Evolutionary conservation across 2,888 invertebrate genomes (phyloP), one percentile per base, ranked within the genome.

Genomic region (Lasiommata megera): DNA sequence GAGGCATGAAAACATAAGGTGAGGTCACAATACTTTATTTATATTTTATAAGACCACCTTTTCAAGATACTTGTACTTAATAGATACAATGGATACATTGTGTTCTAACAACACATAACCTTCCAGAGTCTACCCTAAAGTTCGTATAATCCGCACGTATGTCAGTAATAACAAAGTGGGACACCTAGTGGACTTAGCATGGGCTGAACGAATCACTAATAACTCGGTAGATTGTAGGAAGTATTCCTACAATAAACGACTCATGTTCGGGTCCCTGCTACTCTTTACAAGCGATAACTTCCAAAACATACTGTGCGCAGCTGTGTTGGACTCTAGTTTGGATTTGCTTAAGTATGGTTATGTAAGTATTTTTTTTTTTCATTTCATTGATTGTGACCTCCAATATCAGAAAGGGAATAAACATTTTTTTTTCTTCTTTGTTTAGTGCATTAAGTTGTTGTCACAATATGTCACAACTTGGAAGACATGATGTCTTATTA

Each of bases 241-340:
- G 52, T 80, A 77, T 61, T 69, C 73, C 0, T 66, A 69, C 55
- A 80, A 70, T 60, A 94, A 93, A 67, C 84, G 93, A 58, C 92
- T 96, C 18, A 93, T 95, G 85, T 93, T 85, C 72, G 96, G 96
- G 0, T 93, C 95, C 0, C 80, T 97, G 14, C 76, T 97, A 0
- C 93, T 95, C 56, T 93, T 97, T 47, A 95, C 95, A 0, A 82
- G 82, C 28, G 93, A 95, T 72, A 87, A 93, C 56, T 97, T 97
- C 77, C 79, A 92, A 29, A 93, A 93, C 2, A 84, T 96, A 34
- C 78, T 94, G 59, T 93, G 96, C 70, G 96, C 94, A 0, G 93
- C 93, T 34, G 94, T 96, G 41, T 83, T 92, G 5, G 92, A 93
- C 68, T 82, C 85, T 0, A 79, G 65, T 62, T 56, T 75, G 0